A percentile compares a stretch with the other conserved stretches of the same genome.
Conservation (phyloP, 2,797 vertebrate genomes). For the Urophycis tenuis region DNA sequence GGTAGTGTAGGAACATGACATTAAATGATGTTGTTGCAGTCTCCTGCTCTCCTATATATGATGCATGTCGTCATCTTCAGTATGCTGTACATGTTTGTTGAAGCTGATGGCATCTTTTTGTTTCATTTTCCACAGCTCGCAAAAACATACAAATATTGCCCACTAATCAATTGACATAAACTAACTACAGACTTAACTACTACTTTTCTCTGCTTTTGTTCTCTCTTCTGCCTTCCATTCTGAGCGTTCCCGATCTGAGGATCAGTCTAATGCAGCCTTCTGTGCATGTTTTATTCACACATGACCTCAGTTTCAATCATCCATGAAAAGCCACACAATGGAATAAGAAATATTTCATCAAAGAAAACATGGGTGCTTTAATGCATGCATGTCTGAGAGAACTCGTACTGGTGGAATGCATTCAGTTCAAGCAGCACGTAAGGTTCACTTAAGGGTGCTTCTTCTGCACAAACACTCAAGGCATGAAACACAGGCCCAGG, state of each 20-base stretch:
- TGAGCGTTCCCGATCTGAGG: background rate
- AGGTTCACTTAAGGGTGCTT: too few relatives aligned
- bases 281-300: too few relatives aligned
- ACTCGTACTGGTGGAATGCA: too few relatives aligned
- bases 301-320: too few relatives aligned
- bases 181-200: too few relatives aligned
- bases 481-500: too few relatives aligned
- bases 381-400: background rate
- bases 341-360: too few relatives aligned
- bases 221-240: conserved; percentile 19
- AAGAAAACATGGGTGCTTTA: background rate
- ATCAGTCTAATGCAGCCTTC: too few relatives aligned
- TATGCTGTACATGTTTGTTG: background rate
- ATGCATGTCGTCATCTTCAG: background rate
- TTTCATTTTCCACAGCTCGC: conserved; percentile 36
- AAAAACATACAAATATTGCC: conserved; percentile 47
- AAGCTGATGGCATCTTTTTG: conserved; percentile 16
- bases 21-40: background rate
- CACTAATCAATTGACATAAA: conserved; percentile 68
- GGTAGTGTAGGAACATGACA: background rate
- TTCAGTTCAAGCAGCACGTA: too few relatives aligned
- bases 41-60: conserved; percentile 30
- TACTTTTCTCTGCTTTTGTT: conserved; percentile 23
- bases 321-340: too few relatives aligned
- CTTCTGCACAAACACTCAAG: background rate